A percentile compares a stretch with the other conserved stretches of the same genome.
These are phyloP conservation scores for Ictalurus furcatus DNA, from an alignment of 2,113 vertebrate species.

Conservation along the genomic window DNA sequence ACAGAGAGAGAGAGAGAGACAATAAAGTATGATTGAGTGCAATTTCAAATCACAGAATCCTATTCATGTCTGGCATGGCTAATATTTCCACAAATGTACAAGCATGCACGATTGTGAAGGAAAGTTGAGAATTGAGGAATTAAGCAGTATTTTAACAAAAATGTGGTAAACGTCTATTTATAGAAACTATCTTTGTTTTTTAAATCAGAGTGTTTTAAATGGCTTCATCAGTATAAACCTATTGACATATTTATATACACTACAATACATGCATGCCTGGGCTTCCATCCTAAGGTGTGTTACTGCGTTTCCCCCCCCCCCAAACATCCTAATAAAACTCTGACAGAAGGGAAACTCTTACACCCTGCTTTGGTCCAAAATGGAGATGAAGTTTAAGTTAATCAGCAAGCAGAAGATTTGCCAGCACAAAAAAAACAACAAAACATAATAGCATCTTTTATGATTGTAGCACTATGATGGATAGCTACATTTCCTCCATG, in stretches of 20 bases:
- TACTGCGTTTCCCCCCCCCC: background rate
- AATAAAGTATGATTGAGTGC: slow-evolving; percentile 1
- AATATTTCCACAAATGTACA: background rate
- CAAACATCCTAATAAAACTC: background rate
- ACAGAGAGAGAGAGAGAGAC: background rate
- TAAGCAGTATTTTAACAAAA: background rate
- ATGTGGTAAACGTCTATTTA: background rate
- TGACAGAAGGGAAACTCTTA: background rate
- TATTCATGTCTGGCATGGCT: slow-evolving; percentile 1
- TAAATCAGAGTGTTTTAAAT: background rate
- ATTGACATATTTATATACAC: background rate
- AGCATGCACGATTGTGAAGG: background rate
- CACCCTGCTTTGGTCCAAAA: background rate
- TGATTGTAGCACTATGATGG: background rate
- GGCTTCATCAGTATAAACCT: background rate
- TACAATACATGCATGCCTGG: background rate
- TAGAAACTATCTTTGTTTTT: too few relatives aligned
- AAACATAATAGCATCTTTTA: background rate
- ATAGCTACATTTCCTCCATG: background rate
- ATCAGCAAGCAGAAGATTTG: background rate
- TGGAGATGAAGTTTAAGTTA: background rate
- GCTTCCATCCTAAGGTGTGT: background rate
- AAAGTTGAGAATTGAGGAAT: background rate
- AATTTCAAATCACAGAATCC: slow-evolving; percentile 46
- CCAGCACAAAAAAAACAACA: background rate